Evolutionary conservation across 2,888 invertebrate species (phyloP).

Genomic region (Eilema depressum): DNA sequence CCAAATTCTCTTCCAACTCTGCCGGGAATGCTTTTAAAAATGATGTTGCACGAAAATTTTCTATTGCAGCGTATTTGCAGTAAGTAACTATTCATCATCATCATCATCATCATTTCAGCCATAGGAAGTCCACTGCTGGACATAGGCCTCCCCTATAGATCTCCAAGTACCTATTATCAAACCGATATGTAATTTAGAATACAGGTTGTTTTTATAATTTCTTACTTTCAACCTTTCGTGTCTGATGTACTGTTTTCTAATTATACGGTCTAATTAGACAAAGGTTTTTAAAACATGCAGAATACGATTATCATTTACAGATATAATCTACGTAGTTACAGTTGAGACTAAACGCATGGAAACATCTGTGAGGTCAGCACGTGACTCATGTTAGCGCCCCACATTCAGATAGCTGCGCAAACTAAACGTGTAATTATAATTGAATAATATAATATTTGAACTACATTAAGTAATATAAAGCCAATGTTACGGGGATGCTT

Average conservation of each 20-base stretch:
- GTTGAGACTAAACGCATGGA: conserved; percentile 19
- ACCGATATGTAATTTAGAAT: neutral
- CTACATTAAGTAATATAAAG: neutral
- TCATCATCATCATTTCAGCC: no score
- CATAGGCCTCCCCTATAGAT: no score
- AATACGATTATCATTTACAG: neutral
- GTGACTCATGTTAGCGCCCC: conserved; percentile 56
- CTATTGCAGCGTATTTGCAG: no score
- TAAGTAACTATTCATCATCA: no score
- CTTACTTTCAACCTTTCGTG: neutral
- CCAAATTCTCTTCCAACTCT: no score
- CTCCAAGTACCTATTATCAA: no score
- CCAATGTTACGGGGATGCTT: neutral
- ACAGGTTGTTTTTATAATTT: neutral
- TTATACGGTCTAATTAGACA: conserved; percentile 6
- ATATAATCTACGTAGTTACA: neutral
- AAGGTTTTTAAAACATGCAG: conserved; percentile 6
- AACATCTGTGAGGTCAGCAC: conserved; percentile 59
- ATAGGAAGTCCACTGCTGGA: no score
- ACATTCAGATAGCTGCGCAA: conserved; percentile 53
- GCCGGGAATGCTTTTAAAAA: no score
- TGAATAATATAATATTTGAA: neutral
- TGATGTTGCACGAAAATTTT: no score
- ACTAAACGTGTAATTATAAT: conserved; percentile 10
- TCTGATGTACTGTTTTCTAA: neutral